These are phyloP conservation scores for Lacerta agilis DNA, from an alignment of 2,797 vertebrate species.

Conservation along the genomic window DNA sequence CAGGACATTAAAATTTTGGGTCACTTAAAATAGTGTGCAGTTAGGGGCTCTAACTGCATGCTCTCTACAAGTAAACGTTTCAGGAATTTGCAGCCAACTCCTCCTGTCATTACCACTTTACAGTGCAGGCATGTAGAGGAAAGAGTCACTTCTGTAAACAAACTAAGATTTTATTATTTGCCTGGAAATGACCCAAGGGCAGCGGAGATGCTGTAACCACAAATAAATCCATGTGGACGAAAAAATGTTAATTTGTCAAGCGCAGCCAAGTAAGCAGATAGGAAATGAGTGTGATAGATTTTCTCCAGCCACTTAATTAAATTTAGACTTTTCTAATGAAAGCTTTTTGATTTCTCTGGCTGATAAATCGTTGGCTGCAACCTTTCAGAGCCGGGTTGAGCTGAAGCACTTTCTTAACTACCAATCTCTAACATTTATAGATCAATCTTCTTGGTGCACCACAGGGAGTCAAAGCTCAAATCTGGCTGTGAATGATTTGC, in stretches of 20 bases:
- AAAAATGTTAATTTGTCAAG: conserved; percentile 19
- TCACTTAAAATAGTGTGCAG: too few species aligned
- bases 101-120: neutral
- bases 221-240: neutral
- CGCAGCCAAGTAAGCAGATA: neutral
- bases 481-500: neutral
- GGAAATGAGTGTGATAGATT: conserved; percentile 36
- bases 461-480: neutral
- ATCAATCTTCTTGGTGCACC: neutral
- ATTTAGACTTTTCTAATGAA: conserved; percentile 4
- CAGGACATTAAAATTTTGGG: too few species aligned
- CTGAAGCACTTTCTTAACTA: neutral
- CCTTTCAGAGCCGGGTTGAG: neutral
- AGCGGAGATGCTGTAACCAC: neutral
- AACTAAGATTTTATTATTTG: neutral
- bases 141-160: neutral
- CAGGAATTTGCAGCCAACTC: too few species aligned
- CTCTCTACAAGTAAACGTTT: too few species aligned
- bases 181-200: neutral
- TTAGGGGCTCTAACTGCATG: too few species aligned
- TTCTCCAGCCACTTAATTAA: conserved; percentile 31
- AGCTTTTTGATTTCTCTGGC: neutral
- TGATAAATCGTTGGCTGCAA: conserved; percentile 9
- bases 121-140: neutral
- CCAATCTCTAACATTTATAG: neutral